phyloP scores from a whole-genome alignment of 2,797 vertebrate species.

The Novumbra hubbsi region DNA sequence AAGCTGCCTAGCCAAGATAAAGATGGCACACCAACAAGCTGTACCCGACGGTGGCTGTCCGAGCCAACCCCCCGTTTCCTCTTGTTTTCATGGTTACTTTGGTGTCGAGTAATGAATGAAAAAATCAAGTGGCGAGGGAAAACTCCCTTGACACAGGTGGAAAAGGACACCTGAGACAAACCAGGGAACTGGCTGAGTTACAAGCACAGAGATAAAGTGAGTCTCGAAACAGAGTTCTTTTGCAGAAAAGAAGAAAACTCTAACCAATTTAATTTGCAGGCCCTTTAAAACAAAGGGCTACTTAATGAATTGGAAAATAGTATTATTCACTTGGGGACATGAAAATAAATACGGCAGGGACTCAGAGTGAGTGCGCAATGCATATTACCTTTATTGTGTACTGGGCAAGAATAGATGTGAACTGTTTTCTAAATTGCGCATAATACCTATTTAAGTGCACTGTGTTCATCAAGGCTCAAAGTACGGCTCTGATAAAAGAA shows the following conservation, averaged over 20 bases:
- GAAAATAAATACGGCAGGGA: conserved; percentile 40
- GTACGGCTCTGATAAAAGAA: neutral
- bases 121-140: conserved; percentile 45
- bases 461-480: neutral
- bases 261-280: conserved; percentile 62
- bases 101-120: conserved; percentile 48
- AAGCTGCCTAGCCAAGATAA: conserved; percentile 8
- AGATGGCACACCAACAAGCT: neutral
- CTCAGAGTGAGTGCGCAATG: conserved; percentile 24
- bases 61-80: conserved; percentile 3
- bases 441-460: neutral
- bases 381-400: conserved; percentile 39
- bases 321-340: conserved; percentile 59
- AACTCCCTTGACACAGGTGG: conserved; percentile 24
- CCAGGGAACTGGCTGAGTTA: conserved; percentile 51
- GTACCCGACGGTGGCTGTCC: conserved; percentile 19
- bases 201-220: conserved; percentile 61
- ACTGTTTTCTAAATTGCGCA: neutral
- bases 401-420: conserved; percentile 9
- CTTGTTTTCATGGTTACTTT: conserved; percentile 34
- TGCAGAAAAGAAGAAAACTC: conserved; percentile 24
- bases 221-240: conserved; percentile 41
- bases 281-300: conserved; percentile 58
- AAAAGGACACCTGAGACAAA: conserved; percentile 31
- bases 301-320: conserved; percentile 73